Evolutionary conservation across 1,140 invertebrate species (phyloP).

Genomic region (Drosophila albomicans): DNA sequence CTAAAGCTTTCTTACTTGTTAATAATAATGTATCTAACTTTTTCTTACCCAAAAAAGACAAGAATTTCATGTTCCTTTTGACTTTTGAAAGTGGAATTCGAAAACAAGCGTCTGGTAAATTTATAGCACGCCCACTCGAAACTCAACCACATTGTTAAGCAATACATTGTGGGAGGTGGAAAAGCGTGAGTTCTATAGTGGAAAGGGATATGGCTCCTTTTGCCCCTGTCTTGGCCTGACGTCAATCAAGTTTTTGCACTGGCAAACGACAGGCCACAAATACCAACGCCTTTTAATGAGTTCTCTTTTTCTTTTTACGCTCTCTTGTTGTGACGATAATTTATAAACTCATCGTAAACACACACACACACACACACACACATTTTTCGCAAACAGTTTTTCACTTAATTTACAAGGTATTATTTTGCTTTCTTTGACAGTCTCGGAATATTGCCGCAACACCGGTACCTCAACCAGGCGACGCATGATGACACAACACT

Average conservation of each 20-base stretch:
- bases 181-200: neutral
- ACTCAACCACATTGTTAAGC: neutral
- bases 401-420: neutral
- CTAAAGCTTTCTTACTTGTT: no score
- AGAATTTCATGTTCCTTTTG: neutral
- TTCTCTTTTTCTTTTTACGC: constrained; percentile 9
- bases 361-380: neutral
- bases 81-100: neutral
- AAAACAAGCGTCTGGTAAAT: neutral
- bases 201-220: neutral
- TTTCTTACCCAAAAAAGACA: neutral
- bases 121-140: neutral
- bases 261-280: constrained; percentile 11
- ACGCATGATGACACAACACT: constrained; percentile 84
- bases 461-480: constrained; percentile 80
- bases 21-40: neutral
- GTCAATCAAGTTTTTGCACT: constrained; percentile 20
- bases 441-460: constrained; percentile 85
- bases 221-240: neutral
- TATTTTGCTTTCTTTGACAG: constrained; percentile 65
- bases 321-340: constrained; percentile 10
- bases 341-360: constrained; percentile 9
- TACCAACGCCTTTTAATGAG: constrained; percentile 27
- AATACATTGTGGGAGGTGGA: neutral
- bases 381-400: constrained; percentile 2